phyloP scores from a whole-genome alignment of 92 coral and sea anemone species.

The Chrysogorgia sp. region DNA sequence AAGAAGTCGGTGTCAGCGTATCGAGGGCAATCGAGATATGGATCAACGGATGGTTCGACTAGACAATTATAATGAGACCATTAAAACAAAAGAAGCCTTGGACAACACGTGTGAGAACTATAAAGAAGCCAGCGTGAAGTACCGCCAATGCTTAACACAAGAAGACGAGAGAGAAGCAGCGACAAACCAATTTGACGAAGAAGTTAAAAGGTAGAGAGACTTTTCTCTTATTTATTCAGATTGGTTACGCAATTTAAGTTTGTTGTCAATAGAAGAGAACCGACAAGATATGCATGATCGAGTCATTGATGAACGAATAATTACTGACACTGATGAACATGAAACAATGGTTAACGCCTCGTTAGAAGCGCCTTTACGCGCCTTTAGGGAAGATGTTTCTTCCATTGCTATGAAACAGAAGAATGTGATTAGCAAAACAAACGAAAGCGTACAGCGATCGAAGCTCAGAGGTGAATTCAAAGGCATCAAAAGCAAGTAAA shows the following conservation, averaged over 20 bases:
- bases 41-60: background rate
- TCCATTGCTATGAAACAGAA: background rate
- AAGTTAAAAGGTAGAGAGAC: background rate
- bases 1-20: background rate
- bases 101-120: slow-evolving; percentile 6
- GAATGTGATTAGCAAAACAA: background rate
- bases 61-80: background rate
- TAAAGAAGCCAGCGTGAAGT: background rate
- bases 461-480: background rate
- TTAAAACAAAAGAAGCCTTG: no score
- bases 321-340: background rate
- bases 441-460: background rate
- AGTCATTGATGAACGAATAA: background rate
- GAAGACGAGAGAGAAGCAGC: background rate
- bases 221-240: slow-evolving; percentile 1
- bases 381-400: background rate
- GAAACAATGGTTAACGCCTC: slow-evolving; percentile 9
- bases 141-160: background rate
- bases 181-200: background rate
- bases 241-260: slow-evolving; percentile 1
- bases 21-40: background rate
- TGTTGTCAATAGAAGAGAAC: background rate
- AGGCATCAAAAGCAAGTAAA: slow-evolving; percentile 19
- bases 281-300: slow-evolving; percentile 8
- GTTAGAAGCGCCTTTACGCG: background rate